Evolutionary conservation across 2,888 invertebrate genomes (phyloP), one percentile per base, ranked within the genome.

Genomic region (Apamea epomidion): DNA sequence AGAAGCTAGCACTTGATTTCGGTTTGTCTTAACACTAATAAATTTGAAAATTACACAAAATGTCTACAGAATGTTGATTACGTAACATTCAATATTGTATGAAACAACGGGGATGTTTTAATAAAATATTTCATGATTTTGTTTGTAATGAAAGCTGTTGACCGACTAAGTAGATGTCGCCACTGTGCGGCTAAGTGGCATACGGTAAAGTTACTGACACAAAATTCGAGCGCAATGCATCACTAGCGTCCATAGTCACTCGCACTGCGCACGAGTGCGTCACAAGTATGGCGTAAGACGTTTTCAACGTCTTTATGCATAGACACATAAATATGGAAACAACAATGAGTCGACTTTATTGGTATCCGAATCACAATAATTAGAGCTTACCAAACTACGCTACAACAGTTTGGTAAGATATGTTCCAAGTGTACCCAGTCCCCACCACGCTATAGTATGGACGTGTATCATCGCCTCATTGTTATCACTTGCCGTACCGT

Each of bases 11-110:
- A 51, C 12, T 71, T 75, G 16, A 42, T 21, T 58, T 60, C 25
- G 12, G 16, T 71, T 71, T n/a, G 14, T 51, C 32, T 45, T 62
- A 62, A 78, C 10, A 67, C 67, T 68, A 42, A 62, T 42, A 4
- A 37, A 67, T 48, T 78, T 67, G 37, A 67, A 32, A 25, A 67
- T 58, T 16, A 67, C 58, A 78, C 62, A 71, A 79, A 79, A 71
- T 51, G 42, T 29, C 21, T 51, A n/a, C 12, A 78, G 32, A 2
- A 42, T 42, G n/a, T 71, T 64, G 42, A 71, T 54, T 21, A n/a
- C 25, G 29, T 58, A 42, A 18, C 18, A 45, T 74, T 45, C 14
- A 2, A 21, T 32, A 25, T 32, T 73, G 29, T 54, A 54, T 42
- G 29, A 5, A 18, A 18, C 8, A 25, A 32, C 7, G 8, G 16